A percentile compares a stretch with the other conserved stretches of the same genome.
phyloP scores from a whole-genome alignment of 2,113 vertebrate genomes.

The Circaetus cinerascens region DNA sequence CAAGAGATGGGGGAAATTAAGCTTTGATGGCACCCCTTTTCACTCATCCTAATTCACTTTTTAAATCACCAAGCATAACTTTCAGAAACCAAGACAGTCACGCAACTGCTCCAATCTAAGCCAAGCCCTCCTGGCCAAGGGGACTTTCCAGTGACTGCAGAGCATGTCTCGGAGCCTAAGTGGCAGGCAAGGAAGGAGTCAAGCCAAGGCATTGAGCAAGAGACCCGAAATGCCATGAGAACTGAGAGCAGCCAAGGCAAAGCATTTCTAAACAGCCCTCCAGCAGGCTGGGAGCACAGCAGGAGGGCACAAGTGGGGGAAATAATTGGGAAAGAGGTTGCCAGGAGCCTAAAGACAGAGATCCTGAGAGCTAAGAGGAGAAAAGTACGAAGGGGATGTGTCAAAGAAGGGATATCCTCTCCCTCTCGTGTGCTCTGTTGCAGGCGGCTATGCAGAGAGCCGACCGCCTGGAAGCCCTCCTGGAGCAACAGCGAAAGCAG shows the following conservation, averaged over 20 bases:
- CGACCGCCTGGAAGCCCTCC: slow-evolving; percentile 84
- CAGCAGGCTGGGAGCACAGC: background rate
- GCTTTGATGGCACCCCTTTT: background rate
- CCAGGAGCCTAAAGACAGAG: background rate
- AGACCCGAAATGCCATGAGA: background rate
- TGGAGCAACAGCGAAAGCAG: slow-evolving; percentile 84
- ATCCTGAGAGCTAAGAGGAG: background rate
- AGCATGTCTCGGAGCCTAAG: background rate
- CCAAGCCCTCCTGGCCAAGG: background rate
- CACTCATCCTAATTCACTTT: background rate
- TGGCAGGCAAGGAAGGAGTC: background rate
- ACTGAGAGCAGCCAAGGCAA: background rate
- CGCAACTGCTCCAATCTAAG: background rate
- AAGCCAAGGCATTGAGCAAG: slow-evolving; percentile 39
- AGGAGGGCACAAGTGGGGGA: background rate
- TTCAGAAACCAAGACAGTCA: background rate
- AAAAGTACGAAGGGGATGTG: background rate
- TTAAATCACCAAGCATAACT: background rate
- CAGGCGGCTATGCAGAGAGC: slow-evolving; percentile 88
- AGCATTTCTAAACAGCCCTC: background rate
- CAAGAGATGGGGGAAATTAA: background rate
- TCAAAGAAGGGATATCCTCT: background rate
- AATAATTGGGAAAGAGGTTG: background rate
- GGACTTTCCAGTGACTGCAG: slow-evolving; percentile 16
- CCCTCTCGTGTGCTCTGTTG: background rate